Evolutionary conservation across 2,888 invertebrate species (phyloP).

Genomic region (Galerucella nymphaeae): DNA sequence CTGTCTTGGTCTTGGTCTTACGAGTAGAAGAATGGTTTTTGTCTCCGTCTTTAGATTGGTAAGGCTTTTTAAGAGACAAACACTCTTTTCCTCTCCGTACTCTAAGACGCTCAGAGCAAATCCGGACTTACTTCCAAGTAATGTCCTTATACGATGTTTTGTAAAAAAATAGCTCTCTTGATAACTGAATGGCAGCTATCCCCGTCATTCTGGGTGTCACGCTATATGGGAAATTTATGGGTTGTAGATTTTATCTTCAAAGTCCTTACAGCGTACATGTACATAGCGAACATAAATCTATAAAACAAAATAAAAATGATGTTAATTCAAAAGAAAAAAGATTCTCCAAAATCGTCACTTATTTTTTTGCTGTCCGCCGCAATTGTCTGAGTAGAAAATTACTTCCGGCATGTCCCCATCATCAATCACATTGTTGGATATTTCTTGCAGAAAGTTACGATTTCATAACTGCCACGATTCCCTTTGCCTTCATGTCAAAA

Average conservation of each 20-base stretch:
- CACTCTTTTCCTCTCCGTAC: too few relatives aligned
- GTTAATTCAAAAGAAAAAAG: too few relatives aligned
- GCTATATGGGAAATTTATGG: slow-evolving; percentile 48
- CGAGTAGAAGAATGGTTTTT: too few relatives aligned
- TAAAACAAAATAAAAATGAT: too few relatives aligned
- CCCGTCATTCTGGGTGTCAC: slow-evolving; percentile 51
- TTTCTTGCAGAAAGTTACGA: slow-evolving; percentile 40
- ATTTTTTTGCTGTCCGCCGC: slow-evolving; percentile 51
- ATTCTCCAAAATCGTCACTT: not conserved
- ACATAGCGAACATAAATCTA: slow-evolving; percentile 43
- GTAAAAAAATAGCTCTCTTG: slow-evolving; percentile 42
- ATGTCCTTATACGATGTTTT: too few relatives aligned
- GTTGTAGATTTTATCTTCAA: slow-evolving; percentile 44
- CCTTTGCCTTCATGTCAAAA: slow-evolving; percentile 48
- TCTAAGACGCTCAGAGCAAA: too few relatives aligned
- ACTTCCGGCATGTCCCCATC: not conserved
- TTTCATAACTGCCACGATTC: slow-evolving; percentile 45
- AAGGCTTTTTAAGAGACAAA: too few relatives aligned
- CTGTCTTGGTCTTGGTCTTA: too few relatives aligned
- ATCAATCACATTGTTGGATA: slow-evolving; percentile 19
- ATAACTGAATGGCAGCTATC: slow-evolving; percentile 49
- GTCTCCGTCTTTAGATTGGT: too few relatives aligned
- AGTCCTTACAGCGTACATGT: slow-evolving; percentile 42
- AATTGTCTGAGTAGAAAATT: slow-evolving; percentile 50
- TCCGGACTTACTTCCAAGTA: too few relatives aligned